Evolutionary conservation across 2,113 vertebrate genomes (phyloP).

Genomic region (Psittacula cyanocephala): DNA sequence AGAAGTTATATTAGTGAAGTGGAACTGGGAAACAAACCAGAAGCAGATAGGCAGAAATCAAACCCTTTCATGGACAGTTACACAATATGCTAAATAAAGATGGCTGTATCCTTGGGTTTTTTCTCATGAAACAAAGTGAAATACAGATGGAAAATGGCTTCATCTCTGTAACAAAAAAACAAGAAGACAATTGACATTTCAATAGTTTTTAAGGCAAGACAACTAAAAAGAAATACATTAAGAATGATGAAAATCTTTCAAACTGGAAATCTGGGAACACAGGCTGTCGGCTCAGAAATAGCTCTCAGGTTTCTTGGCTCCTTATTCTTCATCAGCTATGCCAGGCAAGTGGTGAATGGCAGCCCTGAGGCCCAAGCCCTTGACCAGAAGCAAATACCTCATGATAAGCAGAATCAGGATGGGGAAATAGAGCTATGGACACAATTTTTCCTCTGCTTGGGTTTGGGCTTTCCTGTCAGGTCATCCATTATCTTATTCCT

Average conservation of each 20-base stretch:
- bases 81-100: background rate
- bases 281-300: background rate
- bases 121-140: background rate
- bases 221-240: background rate
- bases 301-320: background rate
- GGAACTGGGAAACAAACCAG: background rate
- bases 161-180: fast-evolving
- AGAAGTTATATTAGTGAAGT: background rate
- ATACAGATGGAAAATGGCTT: background rate
- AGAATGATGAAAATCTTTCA: background rate
- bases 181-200: background rate
- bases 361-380: background rate
- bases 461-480: background rate
- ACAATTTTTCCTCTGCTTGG: background rate
- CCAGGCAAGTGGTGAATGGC: background rate
- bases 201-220: background rate
- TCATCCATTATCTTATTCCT: background rate
- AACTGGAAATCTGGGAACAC: background rate
- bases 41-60: background rate
- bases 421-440: background rate
- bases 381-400: background rate
- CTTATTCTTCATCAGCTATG: background rate
- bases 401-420: background rate
- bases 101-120: background rate
- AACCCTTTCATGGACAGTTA: background rate